Conservation (phyloP, 2,797 vertebrate species). For the Phoeniculus purpureus region DNA sequence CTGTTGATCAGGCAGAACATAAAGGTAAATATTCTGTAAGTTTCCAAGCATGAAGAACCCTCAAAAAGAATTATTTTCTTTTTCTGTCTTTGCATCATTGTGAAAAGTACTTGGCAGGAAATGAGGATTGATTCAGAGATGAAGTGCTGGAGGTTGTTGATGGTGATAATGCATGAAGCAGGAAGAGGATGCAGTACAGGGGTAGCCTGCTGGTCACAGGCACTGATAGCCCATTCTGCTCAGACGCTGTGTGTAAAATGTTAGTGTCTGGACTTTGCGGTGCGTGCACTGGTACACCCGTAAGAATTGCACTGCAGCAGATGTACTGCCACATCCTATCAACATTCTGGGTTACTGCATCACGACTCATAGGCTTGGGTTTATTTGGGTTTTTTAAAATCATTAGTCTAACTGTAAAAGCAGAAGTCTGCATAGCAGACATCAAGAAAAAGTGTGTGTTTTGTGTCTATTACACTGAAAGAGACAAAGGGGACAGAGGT, state of each 20-base stretch:
- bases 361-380: accelerated
- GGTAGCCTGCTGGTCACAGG: background rate
- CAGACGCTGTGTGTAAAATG: background rate
- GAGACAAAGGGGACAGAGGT: background rate
- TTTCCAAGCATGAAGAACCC: background rate
- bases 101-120: conserved; percentile 24
- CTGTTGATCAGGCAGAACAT: conserved; percentile 31
- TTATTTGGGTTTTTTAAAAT: background rate
- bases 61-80: background rate
- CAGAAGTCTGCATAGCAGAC: background rate
- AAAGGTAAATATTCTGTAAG: background rate
- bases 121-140: background rate
- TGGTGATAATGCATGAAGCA: conserved; percentile 19
- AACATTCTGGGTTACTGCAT: background rate
- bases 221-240: background rate
- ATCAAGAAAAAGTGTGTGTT: background rate
- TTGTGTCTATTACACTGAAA: background rate
- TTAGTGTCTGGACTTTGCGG: background rate
- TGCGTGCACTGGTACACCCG: background rate
- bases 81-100: conserved; percentile 24
- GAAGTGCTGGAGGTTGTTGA: conserved; percentile 6
- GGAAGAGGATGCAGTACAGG: background rate
- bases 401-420: background rate
- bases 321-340: background rate
- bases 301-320: background rate